Evolutionary conservation across 2,797 vertebrate species (phyloP).

Genomic region (Rhabdophis nuchalis): DNA sequence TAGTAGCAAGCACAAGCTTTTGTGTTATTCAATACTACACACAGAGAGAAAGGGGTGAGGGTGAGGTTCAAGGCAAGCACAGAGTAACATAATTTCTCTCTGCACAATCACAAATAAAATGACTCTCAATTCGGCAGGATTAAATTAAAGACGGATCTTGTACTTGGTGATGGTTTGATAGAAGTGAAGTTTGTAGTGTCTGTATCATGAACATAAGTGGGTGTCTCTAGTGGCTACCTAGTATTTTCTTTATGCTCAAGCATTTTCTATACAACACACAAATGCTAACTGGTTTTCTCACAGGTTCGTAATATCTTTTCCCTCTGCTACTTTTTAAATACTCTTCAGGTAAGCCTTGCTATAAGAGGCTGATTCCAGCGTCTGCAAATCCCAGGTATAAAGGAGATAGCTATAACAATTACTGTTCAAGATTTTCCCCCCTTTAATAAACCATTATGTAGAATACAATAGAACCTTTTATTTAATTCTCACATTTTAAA

Average conservation of each 20-base stretch:
- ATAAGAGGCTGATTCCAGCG: slow-evolving; percentile 48
- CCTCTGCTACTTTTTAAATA: slow-evolving; percentile 45
- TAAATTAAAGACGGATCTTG: slow-evolving; percentile 69
- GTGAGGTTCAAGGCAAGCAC: slow-evolving; percentile 68
- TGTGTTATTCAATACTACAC: slow-evolving; percentile 62
- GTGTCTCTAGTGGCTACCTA: slow-evolving; percentile 66
- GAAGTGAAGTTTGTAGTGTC: slow-evolving; percentile 65
- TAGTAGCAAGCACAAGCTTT: slow-evolving; percentile 60
- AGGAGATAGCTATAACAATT: slow-evolving; percentile 46
- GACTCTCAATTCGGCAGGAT: slow-evolving; percentile 64
- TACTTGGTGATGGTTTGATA: slow-evolving; percentile 66
- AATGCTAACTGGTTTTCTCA: slow-evolving; percentile 65
- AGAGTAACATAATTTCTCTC: slow-evolving; percentile 65
- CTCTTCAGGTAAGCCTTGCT: slow-evolving; percentile 58
- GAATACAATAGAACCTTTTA: not conserved
- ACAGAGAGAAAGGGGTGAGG: slow-evolving; percentile 61
- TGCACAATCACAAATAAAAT: slow-evolving; percentile 65
- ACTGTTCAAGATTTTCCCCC: slow-evolving; percentile 34
- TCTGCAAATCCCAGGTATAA: slow-evolving; percentile 51
- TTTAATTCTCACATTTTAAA: not conserved
- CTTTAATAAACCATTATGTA: slow-evolving; percentile 21
- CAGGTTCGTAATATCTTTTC: slow-evolving; percentile 58
- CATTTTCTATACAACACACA: slow-evolving; percentile 60
- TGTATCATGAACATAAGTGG: slow-evolving; percentile 67
- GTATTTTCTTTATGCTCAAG: slow-evolving; percentile 66